Evolutionary conservation across 2,888 invertebrate species (phyloP).

Genomic region (Hypolimnas misippus): DNA sequence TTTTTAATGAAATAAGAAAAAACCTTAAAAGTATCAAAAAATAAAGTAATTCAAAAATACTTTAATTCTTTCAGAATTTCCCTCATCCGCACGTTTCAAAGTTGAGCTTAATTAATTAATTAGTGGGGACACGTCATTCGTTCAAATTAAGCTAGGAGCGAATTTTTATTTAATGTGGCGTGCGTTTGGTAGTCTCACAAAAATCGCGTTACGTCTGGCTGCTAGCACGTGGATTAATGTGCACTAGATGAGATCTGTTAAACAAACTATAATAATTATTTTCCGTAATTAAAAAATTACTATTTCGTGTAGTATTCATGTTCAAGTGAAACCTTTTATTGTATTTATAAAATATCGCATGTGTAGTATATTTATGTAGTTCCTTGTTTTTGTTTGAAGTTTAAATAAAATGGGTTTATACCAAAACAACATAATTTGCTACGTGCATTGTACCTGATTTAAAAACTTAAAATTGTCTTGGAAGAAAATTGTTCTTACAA

Average conservation of each 20-base stretch:
- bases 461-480: background rate
- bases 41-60: conserved; percentile 22
- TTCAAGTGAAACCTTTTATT: too few relatives aligned
- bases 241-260: conserved; percentile 17
- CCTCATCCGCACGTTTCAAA: conserved; percentile 46
- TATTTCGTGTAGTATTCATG: too few relatives aligned
- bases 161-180: conserved; percentile 72
- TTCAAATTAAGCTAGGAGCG: conserved; percentile 61
- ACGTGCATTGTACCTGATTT: background rate
- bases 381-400: too few relatives aligned
- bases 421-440: too few relatives aligned
- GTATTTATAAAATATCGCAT: too few relatives aligned
- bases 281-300: too few relatives aligned
- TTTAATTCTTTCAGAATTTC: conserved; percentile 38
- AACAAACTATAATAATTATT: background rate
- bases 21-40: conserved; percentile 23
- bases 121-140: conserved; percentile 64
- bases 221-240: conserved; percentile 28
- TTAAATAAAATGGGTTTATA: too few relatives aligned
- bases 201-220: conserved; percentile 62
- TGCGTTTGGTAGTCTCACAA: conserved; percentile 71
- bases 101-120: conserved; percentile 76
- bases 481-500: conserved; percentile 8
- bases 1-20: conserved; percentile 22
- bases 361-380: background rate